Evolutionary conservation across 2,888 invertebrate species (phyloP), one percentile per base, ranked within the genome.

Genomic region (Mactromeris polynyma): DNA sequence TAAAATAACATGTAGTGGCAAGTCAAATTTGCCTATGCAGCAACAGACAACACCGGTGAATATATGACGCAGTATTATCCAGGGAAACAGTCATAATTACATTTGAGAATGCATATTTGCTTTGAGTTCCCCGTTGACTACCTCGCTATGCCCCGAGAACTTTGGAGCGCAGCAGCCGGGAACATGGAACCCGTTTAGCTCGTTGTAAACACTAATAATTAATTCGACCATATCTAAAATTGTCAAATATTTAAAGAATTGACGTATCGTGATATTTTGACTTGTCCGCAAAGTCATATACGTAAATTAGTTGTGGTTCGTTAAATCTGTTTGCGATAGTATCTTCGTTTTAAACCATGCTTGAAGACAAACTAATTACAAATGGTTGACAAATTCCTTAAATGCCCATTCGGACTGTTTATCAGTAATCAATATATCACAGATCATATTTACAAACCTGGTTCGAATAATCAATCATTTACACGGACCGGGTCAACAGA

Each of bases 221-320:
- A 73, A 33, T 69, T 54, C 54, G 69, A 14, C 69, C 31, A 69
- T 33, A 9, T 73, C 33, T 73, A 11, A 73, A 73, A 73, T 73
- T 73, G 73, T 36, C 36, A 73, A 73, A 73, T 73, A 73, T 73
- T 73, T 73, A 36, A 33, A 73, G 33, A 33, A 73, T 73, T 36
- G 36, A 26, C 79, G 19, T 79, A 79, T 6, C 26, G n/a, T 11
- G 46, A 79, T 79, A 42, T 17, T 40, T 79, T 79, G 79, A 40
- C 79, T 79, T 79, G 79, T 79, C 79, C 79, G 40, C 46, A 26
- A 79, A 79, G 83, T 83, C 73, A 77, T 42, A 42, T 38, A 46
- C 54, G 84, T 84, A 78, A 51, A 84, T 84, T 84, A 84, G 84
- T 84, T n/a, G 36, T 26, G 42, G 84, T 73, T 84, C 84, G 77